Base-by-base conservation (phyloP, 2,113 vertebrate genomes). In the Eulemur rufifrons region DNA sequence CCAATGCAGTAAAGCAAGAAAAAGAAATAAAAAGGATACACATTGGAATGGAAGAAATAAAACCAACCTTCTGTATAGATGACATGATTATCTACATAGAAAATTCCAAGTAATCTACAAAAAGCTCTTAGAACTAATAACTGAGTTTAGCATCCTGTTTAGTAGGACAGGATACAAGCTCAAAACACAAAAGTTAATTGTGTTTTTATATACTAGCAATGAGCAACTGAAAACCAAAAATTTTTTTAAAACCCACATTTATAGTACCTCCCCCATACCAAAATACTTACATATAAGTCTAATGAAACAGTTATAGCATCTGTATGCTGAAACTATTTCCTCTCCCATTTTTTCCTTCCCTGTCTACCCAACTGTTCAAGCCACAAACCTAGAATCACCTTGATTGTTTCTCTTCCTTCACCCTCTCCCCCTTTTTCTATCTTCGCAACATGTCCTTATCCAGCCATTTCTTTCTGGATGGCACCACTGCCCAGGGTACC, bases 21-120 rank as follows among this genome's bases (percentile, higher is more conserved):
- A 95, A 94, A 63, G 39, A 45, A 92, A 47, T 66, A 27, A 61
- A 27, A 21, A 23, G n/a, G 64, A 34, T 73, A 20, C 11, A 89
- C n/a, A 83, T 52, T 45, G 56, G n/a, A 71, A 93, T 88, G 45
- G 45, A 89, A 78, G 61, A 93, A 89, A 37, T 29, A 91, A 85
- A 97, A 80, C 37, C 17, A 45, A 52, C 45, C 15, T 3, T 90
- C 10, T 54, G 83, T 6, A 23, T 52, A 63, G 27, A 59, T 84
- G 69, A 56, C 15, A 27, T 76, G 50, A 80, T 87, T 86, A 29
- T 2, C 59, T 82, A 29, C n/a, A 8, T 63, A 69, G 78, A 88
- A 50, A 91, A 91, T 73, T 29, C 18, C 50, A 94, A 83, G 59
- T 56, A 81, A 69, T 85, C 52, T 68, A 56, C 11, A 82, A 59